phyloP scores from a whole-genome alignment of 2,113 vertebrate genomes.

The Lates calcarifer region DNA sequence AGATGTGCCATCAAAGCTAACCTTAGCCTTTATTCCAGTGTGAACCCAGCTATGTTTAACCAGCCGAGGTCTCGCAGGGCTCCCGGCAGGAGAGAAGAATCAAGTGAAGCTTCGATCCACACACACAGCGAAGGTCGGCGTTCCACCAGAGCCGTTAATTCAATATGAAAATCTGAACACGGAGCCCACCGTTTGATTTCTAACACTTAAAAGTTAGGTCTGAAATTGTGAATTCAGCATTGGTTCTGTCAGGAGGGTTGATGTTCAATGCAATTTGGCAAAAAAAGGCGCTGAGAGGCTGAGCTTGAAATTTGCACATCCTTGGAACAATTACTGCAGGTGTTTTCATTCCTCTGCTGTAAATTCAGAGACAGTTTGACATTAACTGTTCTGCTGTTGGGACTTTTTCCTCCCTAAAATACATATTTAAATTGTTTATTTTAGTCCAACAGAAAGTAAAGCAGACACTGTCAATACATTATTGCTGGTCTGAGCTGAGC shows the following conservation, averaged over 20 bases:
- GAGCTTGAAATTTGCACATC: slow-evolving; percentile 15
- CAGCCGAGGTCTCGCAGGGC: slow-evolving; percentile 30
- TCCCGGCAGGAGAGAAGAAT: slow-evolving; percentile 38
- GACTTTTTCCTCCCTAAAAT: background rate
- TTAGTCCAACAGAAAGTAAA: background rate
- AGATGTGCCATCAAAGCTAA: slow-evolving; percentile 69
- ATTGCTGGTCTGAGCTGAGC: background rate
- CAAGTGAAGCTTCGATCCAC: slow-evolving; percentile 49
- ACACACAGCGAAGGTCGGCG: slow-evolving; percentile 23
- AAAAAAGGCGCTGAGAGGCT: background rate
- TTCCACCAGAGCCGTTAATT: slow-evolving; percentile 51
- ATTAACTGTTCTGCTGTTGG: background rate
- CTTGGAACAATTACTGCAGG: background rate
- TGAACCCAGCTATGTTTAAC: slow-evolving; percentile 57
- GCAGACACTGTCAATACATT: background rate
- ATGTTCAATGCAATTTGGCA: background rate
- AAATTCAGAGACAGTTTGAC: background rate
- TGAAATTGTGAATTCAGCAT: slow-evolving; percentile 22
- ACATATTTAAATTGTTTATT: background rate
- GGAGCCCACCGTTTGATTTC: slow-evolving; percentile 41
- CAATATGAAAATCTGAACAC: slow-evolving; percentile 54
- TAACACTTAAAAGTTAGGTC: slow-evolving; percentile 37
- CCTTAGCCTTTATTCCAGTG: slow-evolving; percentile 56
- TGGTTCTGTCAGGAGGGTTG: background rate
- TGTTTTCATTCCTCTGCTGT: background rate